Conservation (phyloP, 2,113 vertebrate genomes). For the rabbit (Oryctolagus cuniculus) region mOryCun1.1 NC_091442.1:89242501-89243000, state of each 20-base stretch:
- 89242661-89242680: not conserved
- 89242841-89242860: not conserved
- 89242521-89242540: not conserved
- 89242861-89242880: not conserved
- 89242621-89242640: not conserved
- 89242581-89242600: not conserved
- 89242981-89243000: not conserved
- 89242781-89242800: not conserved
- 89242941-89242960: not conserved
- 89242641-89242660: not conserved
- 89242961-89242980: conserved; percentile 2
- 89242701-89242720: not conserved
- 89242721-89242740: not conserved
- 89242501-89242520: not conserved
- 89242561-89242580: not conserved
- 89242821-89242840: no score
- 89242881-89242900: not conserved
- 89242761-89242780: not conserved
- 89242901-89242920: not conserved
- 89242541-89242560: not conserved
- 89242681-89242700: not conserved
- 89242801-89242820: not conserved
- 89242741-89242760: not conserved
- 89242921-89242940: not conserved
- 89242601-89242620: not conserved